Percentiles rank a stretch among this genome's conserved stretches.
Evolutionary conservation across 1,140 invertebrate genomes (phyloP).

Genomic region (Zaprionus capensis): DNA sequence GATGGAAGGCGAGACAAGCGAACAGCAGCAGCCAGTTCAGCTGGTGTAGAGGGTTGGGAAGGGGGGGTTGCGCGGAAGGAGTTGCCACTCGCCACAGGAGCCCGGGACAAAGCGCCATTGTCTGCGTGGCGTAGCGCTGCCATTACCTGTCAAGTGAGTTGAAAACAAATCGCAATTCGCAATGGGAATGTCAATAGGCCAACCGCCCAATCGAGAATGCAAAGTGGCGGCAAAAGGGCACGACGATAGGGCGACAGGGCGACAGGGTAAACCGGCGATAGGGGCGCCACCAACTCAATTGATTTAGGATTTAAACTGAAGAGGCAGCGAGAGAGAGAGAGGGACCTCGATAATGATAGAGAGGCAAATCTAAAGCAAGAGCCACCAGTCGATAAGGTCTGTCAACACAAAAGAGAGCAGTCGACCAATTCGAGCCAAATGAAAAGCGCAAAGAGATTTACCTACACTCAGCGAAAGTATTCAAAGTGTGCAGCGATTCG

Average conservation of each 20-base stretch:
- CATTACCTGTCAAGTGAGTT: constrained; percentile 81
- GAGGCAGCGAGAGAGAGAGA: not conserved
- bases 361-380: constrained; percentile 7
- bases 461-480: constrained; percentile 12
- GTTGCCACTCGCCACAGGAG: constrained; percentile 41
- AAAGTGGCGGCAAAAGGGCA: constrained; percentile 72
- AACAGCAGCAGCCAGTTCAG: not conserved
- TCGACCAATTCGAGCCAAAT: constrained; percentile 32
- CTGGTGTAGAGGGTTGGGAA: not conserved
- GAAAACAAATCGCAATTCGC: constrained; percentile 81
- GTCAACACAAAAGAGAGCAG: constrained; percentile 29
- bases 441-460: constrained; percentile 26
- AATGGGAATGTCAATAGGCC: constrained; percentile 78
- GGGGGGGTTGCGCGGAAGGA: constrained; percentile 30
- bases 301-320: constrained; percentile 66
- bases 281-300: constrained; percentile 65
- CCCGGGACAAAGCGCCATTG: constrained; percentile 46
- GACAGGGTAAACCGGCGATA: constrained; percentile 52
- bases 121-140: constrained; percentile 37
- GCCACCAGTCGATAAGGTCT: constrained; percentile 35
- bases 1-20: not conserved
- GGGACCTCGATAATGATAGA: constrained; percentile 30
- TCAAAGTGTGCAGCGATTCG: too few relatives aligned
- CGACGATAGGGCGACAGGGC: constrained; percentile 38
- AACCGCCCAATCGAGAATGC: constrained; percentile 74